A percentile compares a stretch with the other conserved stretches of the same genome.
phyloP scores from a whole-genome alignment of 2,113 vertebrate species.

The Tapirus terrestris region DNA sequence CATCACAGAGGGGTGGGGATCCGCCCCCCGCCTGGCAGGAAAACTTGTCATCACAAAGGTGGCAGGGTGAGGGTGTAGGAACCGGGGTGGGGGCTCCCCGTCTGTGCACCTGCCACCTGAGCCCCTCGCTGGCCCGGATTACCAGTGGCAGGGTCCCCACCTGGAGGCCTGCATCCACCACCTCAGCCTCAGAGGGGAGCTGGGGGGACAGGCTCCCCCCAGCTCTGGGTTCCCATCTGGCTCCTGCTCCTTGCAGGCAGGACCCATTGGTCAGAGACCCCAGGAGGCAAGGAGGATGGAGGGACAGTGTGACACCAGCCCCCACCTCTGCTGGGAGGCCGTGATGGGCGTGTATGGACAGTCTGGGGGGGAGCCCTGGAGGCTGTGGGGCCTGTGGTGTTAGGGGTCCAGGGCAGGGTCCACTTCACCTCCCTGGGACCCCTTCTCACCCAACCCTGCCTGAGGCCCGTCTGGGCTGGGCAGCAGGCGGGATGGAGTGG shows the following conservation, averaged over 20 bases:
- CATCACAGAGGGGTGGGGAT: neutral
- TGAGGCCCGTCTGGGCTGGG: neutral
- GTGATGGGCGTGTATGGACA: fast-evolving
- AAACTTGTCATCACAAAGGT: fast-evolving
- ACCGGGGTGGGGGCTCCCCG: neutral
- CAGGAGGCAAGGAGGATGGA: neutral
- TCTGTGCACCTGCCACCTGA: neutral
- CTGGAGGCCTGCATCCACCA: neutral
- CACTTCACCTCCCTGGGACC: neutral
- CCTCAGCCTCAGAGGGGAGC: neutral
- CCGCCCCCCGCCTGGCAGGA: fast-evolving
- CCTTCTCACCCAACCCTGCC: neutral
- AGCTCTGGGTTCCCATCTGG: neutral
- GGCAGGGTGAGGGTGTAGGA: fast-evolving
- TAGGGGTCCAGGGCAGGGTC: neutral
- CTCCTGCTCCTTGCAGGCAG: neutral
- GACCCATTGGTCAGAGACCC: neutral
- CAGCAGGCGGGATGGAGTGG: fast-evolving
- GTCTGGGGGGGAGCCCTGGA: fast-evolving
- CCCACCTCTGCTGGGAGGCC: neutral
- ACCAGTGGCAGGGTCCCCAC: neutral
- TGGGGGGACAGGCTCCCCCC: neutral
- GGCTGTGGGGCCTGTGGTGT: neutral
- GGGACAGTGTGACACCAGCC: neutral
- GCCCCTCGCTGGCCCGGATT: neutral